Conservation (phyloP, 2,797 vertebrate genomes). For the Pempheris klunzingeri region DNA sequence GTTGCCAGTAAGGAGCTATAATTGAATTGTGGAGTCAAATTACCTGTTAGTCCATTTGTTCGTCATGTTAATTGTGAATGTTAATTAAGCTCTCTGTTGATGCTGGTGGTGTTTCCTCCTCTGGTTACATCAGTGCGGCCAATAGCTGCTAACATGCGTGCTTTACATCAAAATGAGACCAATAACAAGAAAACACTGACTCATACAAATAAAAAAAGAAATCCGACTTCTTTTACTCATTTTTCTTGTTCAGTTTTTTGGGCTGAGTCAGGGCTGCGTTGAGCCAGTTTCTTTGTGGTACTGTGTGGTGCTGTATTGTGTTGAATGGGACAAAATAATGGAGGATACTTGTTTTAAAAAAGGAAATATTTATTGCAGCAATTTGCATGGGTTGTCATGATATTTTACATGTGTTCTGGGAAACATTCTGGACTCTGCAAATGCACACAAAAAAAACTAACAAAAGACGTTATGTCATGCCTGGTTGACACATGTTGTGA, state of each 20-base stretch:
- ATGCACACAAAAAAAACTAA: background rate
- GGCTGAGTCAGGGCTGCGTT: too few relatives aligned
- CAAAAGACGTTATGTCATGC: background rate
- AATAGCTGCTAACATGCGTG: conserved; percentile 24
- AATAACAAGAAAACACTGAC: background rate
- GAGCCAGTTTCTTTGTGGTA: background rate
- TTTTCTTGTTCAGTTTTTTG: background rate
- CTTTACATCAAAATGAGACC: conserved; percentile 16
- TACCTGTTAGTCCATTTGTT: conserved; percentile 69
- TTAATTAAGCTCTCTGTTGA: conserved; percentile 70
- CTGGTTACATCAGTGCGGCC: conserved; percentile 27
- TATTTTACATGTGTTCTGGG: background rate
- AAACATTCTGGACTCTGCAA: too few relatives aligned
- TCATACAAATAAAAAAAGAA: conserved; percentile 17
- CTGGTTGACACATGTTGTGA: background rate
- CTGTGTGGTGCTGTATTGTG: background rate
- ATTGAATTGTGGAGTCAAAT: conserved; percentile 72
- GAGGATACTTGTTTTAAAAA: background rate
- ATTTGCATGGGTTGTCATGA: background rate
- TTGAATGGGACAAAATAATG: background rate
- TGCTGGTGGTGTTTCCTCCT: conserved; percentile 41
- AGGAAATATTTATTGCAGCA: background rate
- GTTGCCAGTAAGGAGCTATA: conserved; percentile 61
- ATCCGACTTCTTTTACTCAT: background rate
- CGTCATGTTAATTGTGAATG: conserved; percentile 71